Evolutionary conservation across 2,888 invertebrate genomes (phyloP), one percentile per base, ranked within the genome.

Genomic region (Caenorhabditis imperialis): DNA sequence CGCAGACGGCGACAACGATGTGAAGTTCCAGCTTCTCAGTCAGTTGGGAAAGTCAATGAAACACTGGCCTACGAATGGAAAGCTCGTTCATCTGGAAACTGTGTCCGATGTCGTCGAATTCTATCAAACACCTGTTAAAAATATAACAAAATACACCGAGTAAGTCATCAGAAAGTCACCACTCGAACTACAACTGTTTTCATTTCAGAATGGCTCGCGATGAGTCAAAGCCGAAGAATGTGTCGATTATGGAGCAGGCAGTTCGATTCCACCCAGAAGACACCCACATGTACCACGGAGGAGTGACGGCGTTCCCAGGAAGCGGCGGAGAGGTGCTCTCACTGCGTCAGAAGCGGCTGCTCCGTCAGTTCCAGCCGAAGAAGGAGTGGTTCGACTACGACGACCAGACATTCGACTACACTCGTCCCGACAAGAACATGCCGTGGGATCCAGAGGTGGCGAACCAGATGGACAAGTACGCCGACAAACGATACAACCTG

Each of bases 311-410:
- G 1, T 86, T 80, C 62, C 87, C 87, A 2, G 87, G 87, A 33
- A 69, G 72, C 18, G 84, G 85, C 3, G 87, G 87, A 35, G 54
- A 83, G 22, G 83, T 87, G 18, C 38, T 84, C 7, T 78, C 82
- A 4, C 58, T 86, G 33, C 77, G 87, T 10, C 85, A 86, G 57
- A 82, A 86, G 54, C 77, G 87, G 16, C 51, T 87, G 1, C 74
- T 81, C 14, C 74, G 86, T 38, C 82, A 86, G 50, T 87, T 81
- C 75, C 72, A 83, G 35, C 86, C 87, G n/a, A 87, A 87, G 58
- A 77, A 84, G 47, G 84, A 87, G 35, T 87, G 87, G 87, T 87
- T 78, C 63, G 87, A 87, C 57, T 87, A 82, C 55, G 87, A 87
- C 22, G 86, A 87, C 51, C 82, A 80, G 78, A 62, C 76, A 0